Conservation (phyloP, 2,888 invertebrate species). For the Gryllus longicercus region DNA sequence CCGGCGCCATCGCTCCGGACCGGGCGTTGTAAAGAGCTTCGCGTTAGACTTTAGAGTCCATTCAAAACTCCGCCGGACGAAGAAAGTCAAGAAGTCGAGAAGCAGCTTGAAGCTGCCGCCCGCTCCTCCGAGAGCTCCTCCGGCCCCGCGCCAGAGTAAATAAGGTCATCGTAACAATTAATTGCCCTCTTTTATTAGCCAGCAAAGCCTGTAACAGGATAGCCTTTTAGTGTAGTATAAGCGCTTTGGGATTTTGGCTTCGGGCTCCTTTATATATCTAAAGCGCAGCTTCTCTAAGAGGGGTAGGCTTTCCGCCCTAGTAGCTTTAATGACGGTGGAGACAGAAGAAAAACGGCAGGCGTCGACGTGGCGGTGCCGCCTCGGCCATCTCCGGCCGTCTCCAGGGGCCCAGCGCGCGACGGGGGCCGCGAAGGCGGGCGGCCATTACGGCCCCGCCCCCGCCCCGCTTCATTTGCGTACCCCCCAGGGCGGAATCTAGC, state of each 20-base stretch:
- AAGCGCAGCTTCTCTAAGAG: conserved; percentile 24
- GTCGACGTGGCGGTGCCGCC: conserved; percentile 36
- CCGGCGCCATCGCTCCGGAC: too few relatives aligned
- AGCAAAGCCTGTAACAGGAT: conserved; percentile 6
- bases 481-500: conserved; percentile 47
- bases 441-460: conserved; percentile 44
- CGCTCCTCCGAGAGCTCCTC: not conserved
- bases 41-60: not conserved
- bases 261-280: not conserved
- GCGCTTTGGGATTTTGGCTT: conserved; percentile 5
- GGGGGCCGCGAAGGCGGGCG: conserved; percentile 3
- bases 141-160: not conserved
- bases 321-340: conserved; percentile 30
- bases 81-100: conserved; percentile 17
- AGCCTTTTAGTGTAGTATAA: conserved; percentile 17
- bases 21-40: not conserved
- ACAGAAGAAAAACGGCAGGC: conserved; percentile 37
- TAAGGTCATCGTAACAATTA: conserved; percentile 21
- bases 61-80: not conserved
- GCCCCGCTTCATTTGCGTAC: conserved; percentile 50
- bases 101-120: not conserved
- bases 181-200: conserved; percentile 20
- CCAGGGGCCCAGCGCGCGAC: conserved; percentile 18
- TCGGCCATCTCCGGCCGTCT: conserved; percentile 33
- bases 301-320: conserved; percentile 27